Evolutionary conservation across 2,888 invertebrate species (phyloP), one percentile per base, ranked within the genome.

Genomic region (Himalopsyche japonica): DNA sequence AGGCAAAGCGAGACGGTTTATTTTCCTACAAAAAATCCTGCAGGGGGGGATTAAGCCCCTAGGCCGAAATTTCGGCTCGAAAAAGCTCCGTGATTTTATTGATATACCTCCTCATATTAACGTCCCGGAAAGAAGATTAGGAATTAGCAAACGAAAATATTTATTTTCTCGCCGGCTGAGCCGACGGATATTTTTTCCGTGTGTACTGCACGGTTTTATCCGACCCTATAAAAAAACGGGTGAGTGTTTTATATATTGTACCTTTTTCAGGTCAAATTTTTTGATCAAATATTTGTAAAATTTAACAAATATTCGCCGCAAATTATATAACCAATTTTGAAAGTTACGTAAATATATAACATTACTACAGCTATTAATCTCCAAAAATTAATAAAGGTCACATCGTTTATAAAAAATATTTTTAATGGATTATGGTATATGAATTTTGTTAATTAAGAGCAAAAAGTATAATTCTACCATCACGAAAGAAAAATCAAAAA

Each of bases 41-140:
- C 4, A 15, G 6, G 48, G 77, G 82, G 43, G 78, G 82, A 78
- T 82, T 82, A 82, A 49, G 82, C 57, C 82, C 82, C 49, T 34
- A 82, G 49, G 82, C 82, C 37, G 32, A 76, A 70, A 70, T 30
- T 70, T 70, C 30, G 30, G 77, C 77, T 81, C 77, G 76, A 32
- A 48, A 49, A 77, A 82, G 47, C 49, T 82, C 47, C 49, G 20
- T 34, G 49, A 57, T 82, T 82, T 82, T 82, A 78, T 34, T 78
- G 57, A 78, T 57, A 77, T 37, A 70, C 70, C 70, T 70, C 20
- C 70, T 70, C 70, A 70, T 70, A 70, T 70, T 70, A 70, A 70
- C 70, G 70, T 70, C 27, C 70, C 70, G 70, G 27, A 27, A 70
- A 70, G 70, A 70, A 70, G 70, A 20, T 70, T 70, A 70, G 70